These are phyloP conservation scores for Embiotoca jacksoni DNA, from an alignment of 2,113 vertebrate species.

Conservation along the genomic window DNA sequence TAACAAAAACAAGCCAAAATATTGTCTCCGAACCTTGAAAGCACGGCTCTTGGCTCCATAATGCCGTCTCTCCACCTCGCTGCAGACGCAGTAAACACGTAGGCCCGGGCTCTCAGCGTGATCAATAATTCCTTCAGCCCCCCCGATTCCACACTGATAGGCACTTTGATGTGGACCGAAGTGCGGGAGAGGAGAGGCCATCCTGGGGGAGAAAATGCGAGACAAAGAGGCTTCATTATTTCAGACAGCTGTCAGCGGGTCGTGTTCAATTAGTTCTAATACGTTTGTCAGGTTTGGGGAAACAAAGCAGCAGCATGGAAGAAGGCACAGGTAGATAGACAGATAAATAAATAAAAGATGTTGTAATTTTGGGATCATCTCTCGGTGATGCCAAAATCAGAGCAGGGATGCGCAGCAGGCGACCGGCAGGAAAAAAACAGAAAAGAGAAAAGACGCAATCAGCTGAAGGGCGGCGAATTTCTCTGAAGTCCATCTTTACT, in stretches of 20 bases:
- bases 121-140: conserved; percentile 76
- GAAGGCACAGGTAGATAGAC: neutral
- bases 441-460: conserved; percentile 44
- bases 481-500: conserved; percentile 17
- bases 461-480: conserved; percentile 24
- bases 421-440: neutral
- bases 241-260: conserved; percentile 67
- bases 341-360: conserved; percentile 27
- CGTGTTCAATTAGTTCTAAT: conserved; percentile 69
- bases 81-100: conserved; percentile 45
- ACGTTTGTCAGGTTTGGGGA: conserved; percentile 55
- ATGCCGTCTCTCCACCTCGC: conserved; percentile 12
- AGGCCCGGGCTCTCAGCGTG: conserved; percentile 56
- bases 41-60: conserved; percentile 51
- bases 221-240: conserved; percentile 77
- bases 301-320: conserved; percentile 57
- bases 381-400: conserved; percentile 19
- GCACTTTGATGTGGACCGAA: conserved; percentile 75
- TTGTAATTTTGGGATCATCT: conserved; percentile 52
- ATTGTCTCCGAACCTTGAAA: conserved; percentile 55
- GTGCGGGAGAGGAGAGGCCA: conserved; percentile 49
- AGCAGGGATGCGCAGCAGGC: conserved; percentile 40
- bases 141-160: conserved; percentile 65
- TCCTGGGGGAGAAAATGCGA: conserved; percentile 59
- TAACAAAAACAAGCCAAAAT: conserved; percentile 8